Base-by-base conservation (phyloP, 2,797 vertebrate species). In the Tamandua tetradactyla region DNA sequence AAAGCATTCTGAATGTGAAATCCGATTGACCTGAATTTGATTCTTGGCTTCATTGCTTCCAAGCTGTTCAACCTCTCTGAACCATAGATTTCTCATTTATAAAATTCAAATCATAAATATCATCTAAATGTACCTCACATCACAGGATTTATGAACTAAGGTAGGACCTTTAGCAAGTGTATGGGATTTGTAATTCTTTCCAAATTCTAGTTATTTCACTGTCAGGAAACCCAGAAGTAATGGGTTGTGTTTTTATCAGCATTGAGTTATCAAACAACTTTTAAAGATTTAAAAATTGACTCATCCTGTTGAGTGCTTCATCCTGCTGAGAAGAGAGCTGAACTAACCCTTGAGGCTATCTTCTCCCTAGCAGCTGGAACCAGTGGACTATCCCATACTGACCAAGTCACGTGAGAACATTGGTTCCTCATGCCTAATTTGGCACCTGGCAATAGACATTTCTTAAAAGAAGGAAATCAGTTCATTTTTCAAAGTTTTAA, bases 31-130 rank as follows among this genome's bases (percentile, higher is more conserved):
- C 13, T 80, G 52, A 47, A 85, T 79, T 84, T 93, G 44, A 93
- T 78, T 61, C 32, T 89, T 74, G 32, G 6, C 57, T 89, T 87
- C 40, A 2, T 35, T 88, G n/a, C 55, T 83, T 83, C 7, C 25
- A 66, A 93, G 11, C 23, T 76, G 5, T 69, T 8, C 88, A 71
- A 69, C 9, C 18, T 80, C 18, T 87, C 27, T 35, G 55, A 87
- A 86, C 12, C 15, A 66, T 1, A 75, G 32, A 69, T 84, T 91
- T 25, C 18, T 96, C 30, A 75, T 13, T 32, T 74, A 4, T 91
- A 93, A 87, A 91, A 91, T 69, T 72, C 49, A 79, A 35, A 37
- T 52, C 72, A 81, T 81, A 87, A 84, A 66, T 95, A 83, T 42
- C 15, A 42, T 40, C 72, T 47, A 64, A 62, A 37, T 35, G 18